Evolutionary conservation across 2,113 vertebrate species (phyloP).

Genomic region (Benitochromis conjunctus): DNA sequence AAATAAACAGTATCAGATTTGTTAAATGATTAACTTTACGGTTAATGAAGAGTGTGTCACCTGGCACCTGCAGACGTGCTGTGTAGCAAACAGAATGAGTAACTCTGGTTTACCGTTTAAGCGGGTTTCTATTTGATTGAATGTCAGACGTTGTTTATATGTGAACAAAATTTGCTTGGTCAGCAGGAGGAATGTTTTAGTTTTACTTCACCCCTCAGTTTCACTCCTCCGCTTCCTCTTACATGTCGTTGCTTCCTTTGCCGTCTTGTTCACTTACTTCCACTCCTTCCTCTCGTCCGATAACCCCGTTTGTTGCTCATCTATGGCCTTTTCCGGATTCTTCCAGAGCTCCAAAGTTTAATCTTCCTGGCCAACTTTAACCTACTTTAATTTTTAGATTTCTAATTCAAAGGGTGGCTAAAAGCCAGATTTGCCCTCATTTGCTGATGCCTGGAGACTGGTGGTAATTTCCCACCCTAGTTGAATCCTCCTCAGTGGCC

Average conservation of each 20-base stretch:
- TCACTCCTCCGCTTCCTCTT: conserved; percentile 1
- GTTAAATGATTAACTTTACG: not conserved
- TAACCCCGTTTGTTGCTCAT: not conserved
- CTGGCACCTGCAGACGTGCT: not conserved
- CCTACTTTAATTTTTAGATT: not conserved
- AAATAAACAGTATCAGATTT: not conserved
- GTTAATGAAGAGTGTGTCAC: not conserved
- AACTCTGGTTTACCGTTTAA: not conserved
- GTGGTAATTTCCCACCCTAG: conserved; percentile 29
- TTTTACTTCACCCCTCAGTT: not conserved
- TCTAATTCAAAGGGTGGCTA: not conserved
- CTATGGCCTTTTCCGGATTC: not conserved
- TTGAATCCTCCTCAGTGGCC: conserved; percentile 22
- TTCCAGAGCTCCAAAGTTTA: not conserved
- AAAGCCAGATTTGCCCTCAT: not conserved
- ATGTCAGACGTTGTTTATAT: not conserved
- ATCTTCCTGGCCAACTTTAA: not conserved
- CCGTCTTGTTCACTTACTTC: conserved; percentile 14
- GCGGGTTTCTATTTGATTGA: not conserved
- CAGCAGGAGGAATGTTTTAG: not conserved
- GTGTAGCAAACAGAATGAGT: not conserved
- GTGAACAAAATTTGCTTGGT: not conserved
- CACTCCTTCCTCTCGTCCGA: not conserved
- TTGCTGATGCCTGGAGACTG: not conserved
- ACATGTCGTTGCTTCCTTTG: not conserved